phyloP scores from a whole-genome alignment of 2,888 invertebrate species.

The Acanthosepion pharaonis region DNA sequence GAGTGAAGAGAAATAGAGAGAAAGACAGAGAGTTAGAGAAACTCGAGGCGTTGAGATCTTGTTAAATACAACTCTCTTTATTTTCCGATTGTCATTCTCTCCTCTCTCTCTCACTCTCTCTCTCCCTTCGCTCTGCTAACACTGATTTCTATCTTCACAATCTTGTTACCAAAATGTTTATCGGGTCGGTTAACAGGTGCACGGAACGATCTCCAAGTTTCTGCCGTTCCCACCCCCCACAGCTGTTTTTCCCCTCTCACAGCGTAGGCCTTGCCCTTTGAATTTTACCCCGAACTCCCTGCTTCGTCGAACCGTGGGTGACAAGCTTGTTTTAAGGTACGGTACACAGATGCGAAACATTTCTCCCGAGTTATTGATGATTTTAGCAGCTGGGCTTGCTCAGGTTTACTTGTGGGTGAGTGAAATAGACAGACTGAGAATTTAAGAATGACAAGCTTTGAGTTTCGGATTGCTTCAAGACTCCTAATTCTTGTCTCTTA shows the following conservation, averaged over 20 bases:
- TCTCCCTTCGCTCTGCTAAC: background rate
- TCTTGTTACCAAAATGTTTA: conserved; percentile 10
- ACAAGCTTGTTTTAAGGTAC: conserved; percentile 15
- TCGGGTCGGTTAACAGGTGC: conserved; percentile 20
- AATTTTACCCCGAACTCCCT: background rate
- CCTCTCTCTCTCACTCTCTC: background rate
- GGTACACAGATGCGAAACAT: background rate
- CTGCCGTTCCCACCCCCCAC: background rate
- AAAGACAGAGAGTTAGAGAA: background rate
- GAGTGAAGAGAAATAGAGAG: background rate
- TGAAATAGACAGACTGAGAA: background rate
- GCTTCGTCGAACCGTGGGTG: conserved; percentile 33
- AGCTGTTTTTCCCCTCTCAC: conserved; percentile 15
- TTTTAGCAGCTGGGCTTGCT: background rate
- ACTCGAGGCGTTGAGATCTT: background rate
- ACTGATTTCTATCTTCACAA: background rate
- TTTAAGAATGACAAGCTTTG: background rate
- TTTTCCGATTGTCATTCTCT: background rate
- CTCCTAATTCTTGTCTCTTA: too few species aligned
- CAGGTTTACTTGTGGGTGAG: background rate
- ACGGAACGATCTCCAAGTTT: background rate
- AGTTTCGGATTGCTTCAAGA: background rate
- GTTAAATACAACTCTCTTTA: background rate
- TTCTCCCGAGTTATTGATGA: background rate
- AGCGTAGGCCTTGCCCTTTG: conserved; percentile 3